Evolutionary conservation across 2,888 invertebrate genomes (phyloP).

Genomic region (Ormyrus rosae): DNA sequence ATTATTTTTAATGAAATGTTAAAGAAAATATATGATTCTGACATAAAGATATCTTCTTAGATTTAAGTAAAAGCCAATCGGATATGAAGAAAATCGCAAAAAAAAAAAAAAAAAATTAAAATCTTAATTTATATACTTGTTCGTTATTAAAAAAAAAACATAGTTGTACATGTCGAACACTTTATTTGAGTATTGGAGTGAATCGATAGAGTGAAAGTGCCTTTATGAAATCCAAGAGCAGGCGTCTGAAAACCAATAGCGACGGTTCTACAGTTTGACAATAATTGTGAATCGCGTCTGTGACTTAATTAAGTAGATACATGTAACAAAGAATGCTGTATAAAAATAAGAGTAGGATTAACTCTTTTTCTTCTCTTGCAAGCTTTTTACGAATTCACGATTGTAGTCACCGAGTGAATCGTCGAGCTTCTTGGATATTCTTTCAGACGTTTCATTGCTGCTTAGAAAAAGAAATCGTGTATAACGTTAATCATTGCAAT

Average conservation of each 20-base stretch:
- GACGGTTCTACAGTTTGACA: slow-evolving; percentile 28
- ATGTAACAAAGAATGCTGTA: background rate
- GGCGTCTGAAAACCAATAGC: slow-evolving; percentile 60
- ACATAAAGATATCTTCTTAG: slow-evolving; percentile 35
- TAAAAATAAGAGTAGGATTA: slow-evolving; percentile 31
- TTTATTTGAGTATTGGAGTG: slow-evolving; percentile 54
- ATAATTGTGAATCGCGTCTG: slow-evolving; percentile 46
- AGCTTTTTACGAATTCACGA: slow-evolving; percentile 31
- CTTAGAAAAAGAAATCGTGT: slow-evolving; percentile 38
- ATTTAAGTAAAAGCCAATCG: slow-evolving; percentile 38
- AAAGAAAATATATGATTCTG: slow-evolving; percentile 33
- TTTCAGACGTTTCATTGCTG: slow-evolving; percentile 43
- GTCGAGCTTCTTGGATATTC: slow-evolving; percentile 39
- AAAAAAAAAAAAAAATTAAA: slow-evolving; percentile 10
- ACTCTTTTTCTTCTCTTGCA: background rate
- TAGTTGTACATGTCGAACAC: slow-evolving; percentile 47
- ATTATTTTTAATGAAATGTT: slow-evolving; percentile 50
- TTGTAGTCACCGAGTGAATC: slow-evolving; percentile 42
- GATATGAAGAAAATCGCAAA: slow-evolving; percentile 25
- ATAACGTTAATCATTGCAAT: slow-evolving; percentile 46
- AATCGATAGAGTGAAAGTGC: slow-evolving; percentile 69
- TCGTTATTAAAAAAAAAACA: slow-evolving; percentile 6
- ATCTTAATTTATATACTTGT: slow-evolving; percentile 31
- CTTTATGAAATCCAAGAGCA: slow-evolving; percentile 65
- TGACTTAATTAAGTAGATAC: slow-evolving; percentile 42